Base-by-base conservation (phyloP, 2,888 invertebrate genomes). In the Eupeodes luniger region DNA sequence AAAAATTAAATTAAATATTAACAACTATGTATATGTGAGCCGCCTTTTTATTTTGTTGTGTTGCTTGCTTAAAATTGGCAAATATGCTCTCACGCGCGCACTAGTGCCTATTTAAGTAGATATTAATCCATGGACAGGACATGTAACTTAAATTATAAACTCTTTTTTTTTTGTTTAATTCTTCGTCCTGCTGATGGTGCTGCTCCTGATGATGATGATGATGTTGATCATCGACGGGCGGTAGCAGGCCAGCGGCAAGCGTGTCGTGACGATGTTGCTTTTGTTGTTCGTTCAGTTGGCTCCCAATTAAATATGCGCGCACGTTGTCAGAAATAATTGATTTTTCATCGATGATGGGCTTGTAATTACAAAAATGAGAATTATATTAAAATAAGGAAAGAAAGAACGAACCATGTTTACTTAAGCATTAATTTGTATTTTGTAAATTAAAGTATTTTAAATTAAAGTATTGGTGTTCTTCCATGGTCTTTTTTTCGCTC, bases 261-360 rank as follows among this genome's bases (percentile, higher is more conserved):
- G 40, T 40, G 40, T 27, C 40, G 40, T 4, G 1, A 40, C 9
- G 40, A 7, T 9, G 40, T 40, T 9, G 40, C 40, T 40, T 40
- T 44, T 27, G 44, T 19, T 59, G 47, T 16, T 16, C 11, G 62
- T 62, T 57, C 40, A 40, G 40, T 11, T 62, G n/a, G 44, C 16
- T 12, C 5, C 27, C 51, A 76, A 61, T 61, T 69, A 55, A 69
- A 75, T 76, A 49, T 57, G 14, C 69, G 27, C 69, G 34, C 61
- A 47, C 64, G 47, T 47, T 44, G 53, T 81, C 47, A n/a, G 16
- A 61, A n/a, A 69, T 70, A 77, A 82, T 82, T 77, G 57, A 77
- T 77, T 70, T 77, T 64, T 57, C 67, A 77, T 70, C 77, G 70
- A 53, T 53, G 67, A 40, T 66, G 57, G 7, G 7, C 57, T 57